Evolutionary conservation across 2,797 vertebrate species (phyloP).

Genomic region (Epinephelus coioides): DNA sequence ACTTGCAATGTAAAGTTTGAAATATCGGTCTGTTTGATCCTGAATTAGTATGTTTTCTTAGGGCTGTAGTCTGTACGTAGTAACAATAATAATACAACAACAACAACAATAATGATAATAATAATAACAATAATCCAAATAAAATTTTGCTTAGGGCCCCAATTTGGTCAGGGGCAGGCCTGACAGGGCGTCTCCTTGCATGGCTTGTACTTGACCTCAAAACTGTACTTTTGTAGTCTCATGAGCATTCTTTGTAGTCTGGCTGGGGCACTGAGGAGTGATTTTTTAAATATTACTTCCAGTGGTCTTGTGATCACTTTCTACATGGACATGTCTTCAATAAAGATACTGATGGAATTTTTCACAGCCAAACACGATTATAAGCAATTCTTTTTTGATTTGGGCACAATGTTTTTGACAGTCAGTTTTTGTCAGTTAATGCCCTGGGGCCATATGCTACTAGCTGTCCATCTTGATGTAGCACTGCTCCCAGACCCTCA

Average conservation of each 20-base stretch:
- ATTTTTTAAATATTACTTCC: not conserved
- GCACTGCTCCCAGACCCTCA: conserved; percentile 20
- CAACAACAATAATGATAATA: too few species aligned
- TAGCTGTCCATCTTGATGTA: conserved; percentile 28
- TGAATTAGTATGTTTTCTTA: too few species aligned
- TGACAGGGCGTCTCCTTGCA: too few species aligned
- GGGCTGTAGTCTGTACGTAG: too few species aligned
- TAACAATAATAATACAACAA: too few species aligned
- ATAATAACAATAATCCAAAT: too few species aligned
- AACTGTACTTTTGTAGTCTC: too few species aligned
- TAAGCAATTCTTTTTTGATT: conserved; percentile 34
- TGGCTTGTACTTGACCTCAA: too few species aligned
- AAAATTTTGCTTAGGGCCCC: too few species aligned
- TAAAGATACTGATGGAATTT: conserved; percentile 6
- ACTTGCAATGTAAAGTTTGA: too few species aligned
- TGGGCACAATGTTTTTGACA: conserved; percentile 1
- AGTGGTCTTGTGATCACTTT: conserved; percentile 1
- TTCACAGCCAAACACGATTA: not conserved
- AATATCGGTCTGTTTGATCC: too few species aligned
- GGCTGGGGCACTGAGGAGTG: not conserved
- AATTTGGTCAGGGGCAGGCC: too few species aligned
- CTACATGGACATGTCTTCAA: not conserved
- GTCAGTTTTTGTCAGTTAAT: conserved; percentile 31
- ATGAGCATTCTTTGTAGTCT: not conserved
- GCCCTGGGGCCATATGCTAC: conserved; percentile 18